Conservation (phyloP, 2,797 vertebrate species). For the Scarus forsteni region DNA sequence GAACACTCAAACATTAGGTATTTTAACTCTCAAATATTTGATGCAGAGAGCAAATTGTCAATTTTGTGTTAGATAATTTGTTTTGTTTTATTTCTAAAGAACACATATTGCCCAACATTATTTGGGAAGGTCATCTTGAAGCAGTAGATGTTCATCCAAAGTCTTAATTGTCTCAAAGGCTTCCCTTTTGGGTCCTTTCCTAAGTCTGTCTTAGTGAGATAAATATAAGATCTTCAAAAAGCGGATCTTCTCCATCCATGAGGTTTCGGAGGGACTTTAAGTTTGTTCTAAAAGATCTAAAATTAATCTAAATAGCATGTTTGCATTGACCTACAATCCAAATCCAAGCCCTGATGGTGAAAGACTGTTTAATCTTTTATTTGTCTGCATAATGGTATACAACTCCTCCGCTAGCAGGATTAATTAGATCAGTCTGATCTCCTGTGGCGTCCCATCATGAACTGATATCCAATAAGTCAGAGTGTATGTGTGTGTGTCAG, state of each 20-base stretch:
- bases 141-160: background rate
- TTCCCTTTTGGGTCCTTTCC: background rate
- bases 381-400: background rate
- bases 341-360: background rate
- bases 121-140: background rate
- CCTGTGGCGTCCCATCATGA: background rate
- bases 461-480: background rate
- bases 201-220: background rate
- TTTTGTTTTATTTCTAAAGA: no score
- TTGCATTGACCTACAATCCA: background rate
- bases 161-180: background rate
- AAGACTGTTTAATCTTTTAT: background rate
- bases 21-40: no score
- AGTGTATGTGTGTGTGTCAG: background rate
- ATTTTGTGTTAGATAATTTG: no score
- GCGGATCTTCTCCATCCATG: no score
- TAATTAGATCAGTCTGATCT: constrained; percentile 2
- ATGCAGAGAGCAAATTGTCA: no score
- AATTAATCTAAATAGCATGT: no score
- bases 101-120: no score
- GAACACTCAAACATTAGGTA: no score
- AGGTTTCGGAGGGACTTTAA: no score
- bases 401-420: background rate
- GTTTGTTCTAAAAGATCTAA: no score
- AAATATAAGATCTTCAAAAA: background rate